Evolutionary conservation across 2,888 invertebrate species (phyloP).

Genomic region (Seira musarum): DNA sequence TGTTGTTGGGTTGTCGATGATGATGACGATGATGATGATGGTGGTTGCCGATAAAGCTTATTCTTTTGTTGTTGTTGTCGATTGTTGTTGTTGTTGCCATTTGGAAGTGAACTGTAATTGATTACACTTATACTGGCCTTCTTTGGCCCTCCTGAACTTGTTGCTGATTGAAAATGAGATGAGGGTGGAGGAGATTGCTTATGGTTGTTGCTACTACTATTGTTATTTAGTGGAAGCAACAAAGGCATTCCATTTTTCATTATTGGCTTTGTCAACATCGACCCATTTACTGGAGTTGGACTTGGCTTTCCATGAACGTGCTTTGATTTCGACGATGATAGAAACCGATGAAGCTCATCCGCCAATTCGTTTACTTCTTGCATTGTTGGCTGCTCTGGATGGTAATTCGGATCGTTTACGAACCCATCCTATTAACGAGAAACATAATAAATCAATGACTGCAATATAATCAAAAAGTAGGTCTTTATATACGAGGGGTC

Average conservation of each 20-base stretch:
- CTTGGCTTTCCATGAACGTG: conserved; percentile 29
- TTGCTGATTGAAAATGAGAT: conserved; percentile 29
- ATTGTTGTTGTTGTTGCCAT: background rate
- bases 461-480: background rate
- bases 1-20: background rate
- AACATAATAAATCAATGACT: conserved; percentile 19
- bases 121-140: conserved; percentile 53
- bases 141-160: conserved; percentile 43
- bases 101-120: conserved; percentile 48
- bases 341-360: conserved; percentile 60
- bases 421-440: conserved; percentile 39
- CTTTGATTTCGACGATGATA: conserved; percentile 56
- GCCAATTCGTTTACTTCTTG: conserved; percentile 62
- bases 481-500: background rate
- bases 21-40: background rate
- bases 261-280: conserved; percentile 11
- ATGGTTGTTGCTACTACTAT: background rate
- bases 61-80: conserved; percentile 16
- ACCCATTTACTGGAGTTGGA: conserved; percentile 16
- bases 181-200: background rate
- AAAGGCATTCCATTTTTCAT: background rate
- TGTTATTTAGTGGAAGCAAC: conserved; percentile 1
- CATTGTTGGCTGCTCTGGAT: conserved; percentile 53
- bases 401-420: conserved; percentile 53
- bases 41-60: background rate